Conservation (phyloP, 2,113 vertebrate species). For the Tachysurus fulvidraco region DNA sequence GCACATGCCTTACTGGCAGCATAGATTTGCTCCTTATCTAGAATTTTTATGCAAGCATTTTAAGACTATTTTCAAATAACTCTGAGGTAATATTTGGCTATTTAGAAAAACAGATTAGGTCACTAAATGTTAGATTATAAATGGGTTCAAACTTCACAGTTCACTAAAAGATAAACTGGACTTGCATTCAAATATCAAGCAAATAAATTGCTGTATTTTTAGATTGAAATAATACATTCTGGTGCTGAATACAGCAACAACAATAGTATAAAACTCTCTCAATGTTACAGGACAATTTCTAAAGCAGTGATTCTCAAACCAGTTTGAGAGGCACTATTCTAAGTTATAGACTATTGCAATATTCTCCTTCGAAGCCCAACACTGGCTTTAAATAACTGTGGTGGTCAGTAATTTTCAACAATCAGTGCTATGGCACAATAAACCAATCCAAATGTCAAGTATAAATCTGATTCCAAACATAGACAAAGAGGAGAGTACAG, state of each 20-base stretch:
- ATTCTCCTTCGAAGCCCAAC: constrained; percentile 28
- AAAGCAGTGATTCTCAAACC: neutral
- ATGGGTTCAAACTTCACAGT: neutral
- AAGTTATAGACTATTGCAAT: neutral
- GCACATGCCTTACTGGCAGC: constrained; percentile 6
- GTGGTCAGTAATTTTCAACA: neutral
- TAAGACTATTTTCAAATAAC: neutral
- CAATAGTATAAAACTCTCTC: neutral
- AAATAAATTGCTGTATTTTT: neutral
- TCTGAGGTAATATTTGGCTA: neutral
- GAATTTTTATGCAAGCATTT: neutral
- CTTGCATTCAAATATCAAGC: neutral
- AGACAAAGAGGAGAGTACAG: neutral
- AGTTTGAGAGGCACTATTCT: neutral
- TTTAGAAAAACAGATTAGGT: neutral
- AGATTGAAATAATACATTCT: constrained; percentile 16
- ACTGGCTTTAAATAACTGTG: neutral
- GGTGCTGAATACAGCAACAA: neutral
- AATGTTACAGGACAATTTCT: neutral
- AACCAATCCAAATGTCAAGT: constrained; percentile 2
- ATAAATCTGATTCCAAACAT: constrained; percentile 14
- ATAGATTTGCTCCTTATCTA: neutral
- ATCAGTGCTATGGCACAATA: neutral
- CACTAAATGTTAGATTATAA: neutral
- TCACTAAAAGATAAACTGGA: neutral